Percentiles rank a stretch among this genome's conserved stretches.
Evolutionary conservation across 2,113 vertebrate genomes (phyloP).

Genomic region (Ovis canadensis): DNA sequence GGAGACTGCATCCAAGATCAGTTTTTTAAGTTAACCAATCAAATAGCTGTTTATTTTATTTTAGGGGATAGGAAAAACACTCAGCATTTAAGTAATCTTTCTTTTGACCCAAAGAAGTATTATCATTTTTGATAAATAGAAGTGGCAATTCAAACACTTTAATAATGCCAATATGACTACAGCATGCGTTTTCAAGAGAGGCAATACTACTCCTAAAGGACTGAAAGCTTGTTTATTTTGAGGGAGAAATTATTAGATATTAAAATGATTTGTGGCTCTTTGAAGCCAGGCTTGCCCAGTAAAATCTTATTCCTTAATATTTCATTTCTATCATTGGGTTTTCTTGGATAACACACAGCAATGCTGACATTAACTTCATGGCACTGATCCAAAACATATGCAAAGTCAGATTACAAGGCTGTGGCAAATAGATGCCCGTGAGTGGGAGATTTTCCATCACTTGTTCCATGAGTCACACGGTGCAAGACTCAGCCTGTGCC

Average conservation of each 20-base stretch:
- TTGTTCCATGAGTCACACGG: neutral
- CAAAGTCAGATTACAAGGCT: neutral
- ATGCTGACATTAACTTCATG: neutral
- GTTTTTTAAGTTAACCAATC: neutral
- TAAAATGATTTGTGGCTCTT: neutral
- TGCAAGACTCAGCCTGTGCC: rapidly evolving
- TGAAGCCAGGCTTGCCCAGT: neutral
- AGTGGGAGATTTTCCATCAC: too few species aligned
- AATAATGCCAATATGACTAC: neutral
- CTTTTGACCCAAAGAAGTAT: neutral
- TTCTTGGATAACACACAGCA: neutral
- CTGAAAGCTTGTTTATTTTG: neutral
- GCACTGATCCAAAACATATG: neutral
- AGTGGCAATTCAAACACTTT: neutral
- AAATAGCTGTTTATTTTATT: neutral
- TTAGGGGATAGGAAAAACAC: neutral
- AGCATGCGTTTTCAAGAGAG: neutral
- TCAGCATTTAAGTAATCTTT: neutral
- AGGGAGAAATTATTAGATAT: neutral
- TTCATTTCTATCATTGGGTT: neutral
- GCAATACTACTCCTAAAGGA: neutral
- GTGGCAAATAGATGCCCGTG: neutral
- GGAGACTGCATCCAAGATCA: neutral
- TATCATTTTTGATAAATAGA: neutral
- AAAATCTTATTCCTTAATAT: neutral